A percentile compares a stretch with the other conserved stretches of the same genome.
Conservation (phyloP, 2,888 invertebrate genomes). For the Aleiodes alternator region DNA sequence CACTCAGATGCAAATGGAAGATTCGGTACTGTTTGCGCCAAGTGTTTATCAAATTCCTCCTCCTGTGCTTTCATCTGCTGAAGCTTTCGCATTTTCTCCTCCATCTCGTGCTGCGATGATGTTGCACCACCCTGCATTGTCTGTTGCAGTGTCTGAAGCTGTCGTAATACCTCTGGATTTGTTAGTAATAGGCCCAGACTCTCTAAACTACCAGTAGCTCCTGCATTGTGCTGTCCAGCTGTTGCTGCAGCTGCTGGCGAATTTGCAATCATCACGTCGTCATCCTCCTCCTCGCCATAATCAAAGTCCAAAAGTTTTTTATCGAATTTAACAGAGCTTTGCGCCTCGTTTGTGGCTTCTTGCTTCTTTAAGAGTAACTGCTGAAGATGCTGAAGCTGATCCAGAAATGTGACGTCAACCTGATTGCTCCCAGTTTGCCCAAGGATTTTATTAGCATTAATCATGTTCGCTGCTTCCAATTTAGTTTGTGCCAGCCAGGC, state of each 20-base stretch:
- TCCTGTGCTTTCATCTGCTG: conserved; percentile 85
- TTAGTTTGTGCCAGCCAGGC: conserved; percentile 74
- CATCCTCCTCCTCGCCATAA: conserved; percentile 95
- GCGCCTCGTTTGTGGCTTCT: conserved; percentile 72
- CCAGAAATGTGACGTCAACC: conserved; percentile 73
- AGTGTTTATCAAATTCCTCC: conserved; percentile 85
- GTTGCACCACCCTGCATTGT: conserved; percentile 69
- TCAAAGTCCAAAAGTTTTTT: conserved; percentile 92
- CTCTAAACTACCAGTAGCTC: conserved; percentile 67
- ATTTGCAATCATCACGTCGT: conserved; percentile 75
- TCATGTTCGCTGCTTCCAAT: conserved; percentile 73
- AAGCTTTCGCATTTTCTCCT: conserved; percentile 82
- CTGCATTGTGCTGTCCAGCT: conserved; percentile 63
- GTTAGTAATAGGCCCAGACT: conserved; percentile 71
- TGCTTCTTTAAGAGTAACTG: conserved; percentile 77
- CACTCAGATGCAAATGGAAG: conserved; percentile 82
- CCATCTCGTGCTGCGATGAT: conserved; percentile 80
- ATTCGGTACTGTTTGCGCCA: conserved; percentile 85
- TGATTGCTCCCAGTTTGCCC: conserved; percentile 69
- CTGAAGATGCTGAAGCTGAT: conserved; percentile 81
- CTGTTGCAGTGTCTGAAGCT: conserved; percentile 87
- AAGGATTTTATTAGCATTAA: conserved; percentile 67
- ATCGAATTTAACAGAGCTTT: conserved; percentile 83
- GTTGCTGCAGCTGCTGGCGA: conserved; percentile 75
- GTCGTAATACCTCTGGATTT: conserved; percentile 80